phyloP scores from a whole-genome alignment of 35 echinoderm and acorn worm species.

The Holothuria glaberrima region DNA sequence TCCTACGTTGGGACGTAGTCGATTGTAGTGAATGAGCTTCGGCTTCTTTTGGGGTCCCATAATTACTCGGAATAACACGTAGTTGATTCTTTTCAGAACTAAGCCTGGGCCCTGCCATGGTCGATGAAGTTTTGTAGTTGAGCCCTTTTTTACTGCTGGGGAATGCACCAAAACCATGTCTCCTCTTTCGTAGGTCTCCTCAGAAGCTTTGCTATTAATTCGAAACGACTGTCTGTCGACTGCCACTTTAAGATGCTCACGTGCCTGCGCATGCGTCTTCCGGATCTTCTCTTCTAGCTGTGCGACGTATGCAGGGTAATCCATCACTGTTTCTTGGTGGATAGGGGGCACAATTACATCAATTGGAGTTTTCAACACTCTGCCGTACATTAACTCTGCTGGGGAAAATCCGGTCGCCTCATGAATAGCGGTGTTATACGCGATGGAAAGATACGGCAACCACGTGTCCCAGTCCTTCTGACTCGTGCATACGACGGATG shows the following conservation, averaged over 20 bases:
- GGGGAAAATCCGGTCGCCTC: slow-evolving; percentile 66
- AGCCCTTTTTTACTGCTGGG: slow-evolving; percentile 22
- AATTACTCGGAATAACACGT: slow-evolving; percentile 20
- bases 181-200: neutral
- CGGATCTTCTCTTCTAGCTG: neutral
- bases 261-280: neutral
- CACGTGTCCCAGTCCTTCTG: slow-evolving; percentile 66
- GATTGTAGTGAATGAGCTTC: slow-evolving; percentile 14
- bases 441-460: slow-evolving; percentile 60
- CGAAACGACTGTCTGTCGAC: neutral
- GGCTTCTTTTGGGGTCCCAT: neutral
- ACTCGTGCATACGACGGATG: slow-evolving; percentile 40
- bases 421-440: slow-evolving; percentile 58
- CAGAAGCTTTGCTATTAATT: neutral
- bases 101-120: slow-evolving; percentile 21
- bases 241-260: neutral
- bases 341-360: neutral
- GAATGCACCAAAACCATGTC: slow-evolving; percentile 6
- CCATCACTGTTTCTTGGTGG: neutral
- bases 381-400: slow-evolving; percentile 61
- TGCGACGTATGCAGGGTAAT: neutral
- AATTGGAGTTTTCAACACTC: slow-evolving; percentile 6
- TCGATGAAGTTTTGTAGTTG: slow-evolving; percentile 1
- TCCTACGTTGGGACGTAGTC: neutral
- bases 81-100: slow-evolving; percentile 31